Conservation (phyloP, 2,113 vertebrate species). For the Nerophis ophidion region DNA sequence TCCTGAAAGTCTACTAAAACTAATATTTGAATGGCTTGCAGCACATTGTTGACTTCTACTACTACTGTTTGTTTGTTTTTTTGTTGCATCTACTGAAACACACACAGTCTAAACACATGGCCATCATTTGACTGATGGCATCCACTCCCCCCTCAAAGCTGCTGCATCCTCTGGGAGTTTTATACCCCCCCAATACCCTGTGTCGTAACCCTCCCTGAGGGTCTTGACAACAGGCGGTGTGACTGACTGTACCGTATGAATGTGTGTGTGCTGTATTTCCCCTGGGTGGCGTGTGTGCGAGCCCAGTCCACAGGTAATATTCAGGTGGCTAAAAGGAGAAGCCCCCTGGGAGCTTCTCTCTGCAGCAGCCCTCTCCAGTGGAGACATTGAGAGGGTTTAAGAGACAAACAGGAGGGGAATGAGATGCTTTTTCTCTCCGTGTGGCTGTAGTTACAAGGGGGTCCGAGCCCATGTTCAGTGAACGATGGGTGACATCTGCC, state of each 20-base stretch:
- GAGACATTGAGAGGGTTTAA: conserved; percentile 11
- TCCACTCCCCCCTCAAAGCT: conserved; percentile 45
- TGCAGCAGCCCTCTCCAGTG: conserved; percentile 29
- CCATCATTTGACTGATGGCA: conserved; percentile 51
- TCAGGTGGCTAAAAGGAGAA: conserved; percentile 46
- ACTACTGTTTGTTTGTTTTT: conserved; percentile 26
- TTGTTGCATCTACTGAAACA: conserved; percentile 9
- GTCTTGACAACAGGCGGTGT: conserved; percentile 30
- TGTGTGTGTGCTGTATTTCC: conserved; percentile 47
- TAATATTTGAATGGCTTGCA: neutral
- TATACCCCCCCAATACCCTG: conserved; percentile 15
- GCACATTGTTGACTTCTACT: neutral
- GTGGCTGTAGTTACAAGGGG: no score
- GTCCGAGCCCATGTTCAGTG: neutral
- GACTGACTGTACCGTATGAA: conserved; percentile 16
- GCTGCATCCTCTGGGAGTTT: conserved; percentile 40
- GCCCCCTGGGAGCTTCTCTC: conserved; percentile 42
- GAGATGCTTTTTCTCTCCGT: no score
- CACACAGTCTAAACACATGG: conserved; percentile 35
- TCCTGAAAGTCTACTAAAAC: no score
- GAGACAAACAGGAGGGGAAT: conserved; percentile 13
- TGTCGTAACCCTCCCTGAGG: conserved; percentile 36
- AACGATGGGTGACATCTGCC: conserved; percentile 49
- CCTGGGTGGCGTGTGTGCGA: conserved; percentile 58
- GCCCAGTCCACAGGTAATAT: conserved; percentile 62